A percentile compares a stretch with the other conserved stretches of the same genome.
These are phyloP conservation scores for Acinonyx jubatus DNA, from an alignment of 2,113 vertebrate species.

Conservation along the genomic window DNA sequence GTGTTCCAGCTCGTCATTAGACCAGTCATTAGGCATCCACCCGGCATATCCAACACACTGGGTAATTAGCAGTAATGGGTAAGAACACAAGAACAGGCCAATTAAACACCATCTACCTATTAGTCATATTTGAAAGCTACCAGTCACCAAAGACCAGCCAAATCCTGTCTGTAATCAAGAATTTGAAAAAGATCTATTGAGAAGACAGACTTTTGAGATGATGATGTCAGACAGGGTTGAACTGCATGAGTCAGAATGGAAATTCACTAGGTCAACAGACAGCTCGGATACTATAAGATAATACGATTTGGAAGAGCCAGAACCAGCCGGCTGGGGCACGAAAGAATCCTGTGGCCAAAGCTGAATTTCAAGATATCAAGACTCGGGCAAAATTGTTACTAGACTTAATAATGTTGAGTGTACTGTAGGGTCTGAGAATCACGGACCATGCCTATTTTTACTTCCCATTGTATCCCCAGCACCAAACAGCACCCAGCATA, in stretches of 20 bases:
- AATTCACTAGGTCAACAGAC: conserved; percentile 19
- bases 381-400: background rate
- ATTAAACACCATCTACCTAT: conserved; percentile 25
- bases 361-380: background rate
- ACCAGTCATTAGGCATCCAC: background rate
- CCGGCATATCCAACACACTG: background rate
- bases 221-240: background rate
- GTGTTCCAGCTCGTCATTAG: background rate
- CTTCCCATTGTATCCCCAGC: background rate
- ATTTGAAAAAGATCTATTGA: background rate
- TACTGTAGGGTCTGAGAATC: background rate
- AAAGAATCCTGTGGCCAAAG: background rate
- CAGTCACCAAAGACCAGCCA: conserved; percentile 6
- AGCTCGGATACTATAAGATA: background rate
- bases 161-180: conserved; percentile 4
- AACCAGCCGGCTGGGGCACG: background rate
- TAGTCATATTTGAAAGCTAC: conserved; percentile 45
- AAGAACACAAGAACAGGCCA: conserved; percentile 43
- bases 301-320: background rate
- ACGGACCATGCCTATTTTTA: background rate
- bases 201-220: conserved; percentile 36
- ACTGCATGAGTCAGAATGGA: conserved; percentile 47
- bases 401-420: background rate
- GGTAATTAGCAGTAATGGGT: conserved; percentile 58
- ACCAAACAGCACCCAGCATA: background rate